These are phyloP conservation scores for Suillia variegata DNA, from an alignment of 2,888 invertebrate genomes.

Conservation along the genomic window DNA sequence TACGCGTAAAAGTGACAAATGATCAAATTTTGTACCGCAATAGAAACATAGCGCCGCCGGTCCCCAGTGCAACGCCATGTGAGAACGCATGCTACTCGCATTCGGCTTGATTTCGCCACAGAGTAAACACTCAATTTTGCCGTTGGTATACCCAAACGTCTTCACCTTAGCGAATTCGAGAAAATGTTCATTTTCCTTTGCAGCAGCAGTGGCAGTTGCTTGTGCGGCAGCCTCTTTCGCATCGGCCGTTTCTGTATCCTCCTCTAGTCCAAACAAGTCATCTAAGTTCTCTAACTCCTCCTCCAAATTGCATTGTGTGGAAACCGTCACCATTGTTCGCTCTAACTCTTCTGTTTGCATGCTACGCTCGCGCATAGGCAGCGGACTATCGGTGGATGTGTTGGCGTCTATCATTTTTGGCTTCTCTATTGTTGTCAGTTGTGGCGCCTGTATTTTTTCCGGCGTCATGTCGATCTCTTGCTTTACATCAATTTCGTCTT, in stretches of 20 bases:
- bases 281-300: too few species aligned
- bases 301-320: slow-evolving; percentile 37
- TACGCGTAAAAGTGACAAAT: slow-evolving; percentile 22
- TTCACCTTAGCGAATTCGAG: slow-evolving; percentile 31
- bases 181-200: slow-evolving; percentile 22
- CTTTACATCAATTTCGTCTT: background rate
- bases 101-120: slow-evolving; percentile 43
- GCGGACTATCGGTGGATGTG: slow-evolving; percentile 12
- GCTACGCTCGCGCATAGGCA: slow-evolving; percentile 22
- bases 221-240: background rate
- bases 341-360: slow-evolving; percentile 20
- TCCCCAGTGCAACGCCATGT: slow-evolving; percentile 41
- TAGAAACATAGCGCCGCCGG: slow-evolving; percentile 34
- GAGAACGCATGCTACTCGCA: slow-evolving; percentile 27
- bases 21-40: slow-evolving; percentile 36
- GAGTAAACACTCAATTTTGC: slow-evolving; percentile 37
- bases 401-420: background rate
- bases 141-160: slow-evolving; percentile 34
- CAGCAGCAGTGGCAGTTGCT: background rate
- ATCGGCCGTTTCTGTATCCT: too few species aligned
- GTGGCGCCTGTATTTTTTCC: background rate
- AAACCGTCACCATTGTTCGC: slow-evolving; percentile 22
- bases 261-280: background rate
- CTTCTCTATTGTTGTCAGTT: background rate
- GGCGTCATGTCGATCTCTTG: background rate